These are phyloP conservation scores for Sphenopsis melanotis DNA, from an alignment of 2,797 vertebrate species.

Conservation along the genomic window DNA sequence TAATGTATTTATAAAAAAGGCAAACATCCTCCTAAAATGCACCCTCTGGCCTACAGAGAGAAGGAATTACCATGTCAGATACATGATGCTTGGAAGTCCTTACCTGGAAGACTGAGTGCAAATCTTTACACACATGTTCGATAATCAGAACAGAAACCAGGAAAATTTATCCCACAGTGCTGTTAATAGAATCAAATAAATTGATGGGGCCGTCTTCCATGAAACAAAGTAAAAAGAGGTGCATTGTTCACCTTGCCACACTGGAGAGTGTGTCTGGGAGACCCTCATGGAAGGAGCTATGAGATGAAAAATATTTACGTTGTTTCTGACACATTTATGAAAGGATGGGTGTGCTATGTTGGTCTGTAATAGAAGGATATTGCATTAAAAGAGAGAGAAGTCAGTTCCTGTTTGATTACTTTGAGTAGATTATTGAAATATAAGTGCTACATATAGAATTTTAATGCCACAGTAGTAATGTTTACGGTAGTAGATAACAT, in stretches of 20 bases:
- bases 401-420: background rate
- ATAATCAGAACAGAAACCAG: background rate
- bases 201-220: background rate
- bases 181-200: background rate
- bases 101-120: background rate
- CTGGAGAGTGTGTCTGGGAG: background rate
- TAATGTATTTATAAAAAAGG: background rate
- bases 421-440: background rate
- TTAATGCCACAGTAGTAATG: background rate
- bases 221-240: background rate
- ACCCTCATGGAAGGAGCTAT: accelerated
- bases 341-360: background rate
- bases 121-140: background rate
- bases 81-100: background rate
- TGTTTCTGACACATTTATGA: background rate
- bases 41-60: background rate
- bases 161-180: accelerated
- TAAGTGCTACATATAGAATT: background rate
- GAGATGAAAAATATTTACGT: background rate
- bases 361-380: background rate
- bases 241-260: background rate
- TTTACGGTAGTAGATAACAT: background rate
- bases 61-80: background rate
- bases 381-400: background rate
- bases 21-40: background rate